Base-by-base conservation (phyloP, 2,888 invertebrate genomes). In the Coenonympha arcania region DNA sequence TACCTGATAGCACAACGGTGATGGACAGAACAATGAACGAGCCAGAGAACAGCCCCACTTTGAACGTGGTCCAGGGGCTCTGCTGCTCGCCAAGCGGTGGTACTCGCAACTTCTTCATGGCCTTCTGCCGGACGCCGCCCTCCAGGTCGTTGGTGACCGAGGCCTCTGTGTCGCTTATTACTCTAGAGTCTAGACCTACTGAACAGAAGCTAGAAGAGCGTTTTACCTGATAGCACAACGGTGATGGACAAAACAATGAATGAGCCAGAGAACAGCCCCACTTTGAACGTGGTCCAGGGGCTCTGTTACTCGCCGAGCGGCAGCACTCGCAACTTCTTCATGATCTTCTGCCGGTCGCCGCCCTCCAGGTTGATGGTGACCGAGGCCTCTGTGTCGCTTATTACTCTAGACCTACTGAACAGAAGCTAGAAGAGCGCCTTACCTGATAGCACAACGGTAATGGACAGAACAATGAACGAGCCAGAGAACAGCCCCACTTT, bases 1-100 rank as follows among this genome's bases (percentile, higher is more conserved):
- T 72, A 95, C 95, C 93, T 58, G 98, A 94, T 47, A 98, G 78
- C 34, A 96, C 88, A 46, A 98, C 96, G 26, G 95, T 93, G 50
- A 95, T 89, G 50, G 94, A 88, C 18, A 99, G 88, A 6, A 99
- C 94, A 60, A 96, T 90, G 66, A 99, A 96, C 8, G 96, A 93
- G 4, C 99, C 99, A 15, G 96, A 94, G 76, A 97, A 99, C 13
- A 99, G 87, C 2, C 99, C 99, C 65, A 95, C 95, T 89, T 96
- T 96, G 72, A 98, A 98, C 0, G 97, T 97, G 0, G 95, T 97
- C 95, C 97, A 96, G 0, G 96, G 96, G 72, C 95, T 95, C 73
- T 96, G 96, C 65, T 97, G 95, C 76, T 99, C 99, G 0, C 98
- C 98, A 4, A 99, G 81, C 0, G 99, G 99, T 0, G 99, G 99